Base-by-base conservation (phyloP, 2,797 vertebrate species). In the Smutsia gigantea region DNA sequence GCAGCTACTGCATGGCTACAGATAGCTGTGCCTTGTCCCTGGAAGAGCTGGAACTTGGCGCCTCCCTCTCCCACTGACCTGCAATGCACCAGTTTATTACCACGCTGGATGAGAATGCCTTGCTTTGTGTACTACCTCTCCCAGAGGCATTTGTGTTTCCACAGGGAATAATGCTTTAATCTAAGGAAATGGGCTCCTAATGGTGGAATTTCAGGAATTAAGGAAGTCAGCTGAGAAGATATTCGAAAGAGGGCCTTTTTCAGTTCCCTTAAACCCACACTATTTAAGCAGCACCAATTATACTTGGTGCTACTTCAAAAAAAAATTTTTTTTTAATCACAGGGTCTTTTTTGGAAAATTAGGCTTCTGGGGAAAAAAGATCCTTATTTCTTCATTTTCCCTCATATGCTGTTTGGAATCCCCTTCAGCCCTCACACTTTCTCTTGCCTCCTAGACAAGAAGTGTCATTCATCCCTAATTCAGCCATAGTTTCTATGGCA, bases 161-260 rank as follows among this genome's bases (percentile, higher is more conserved):
- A 39, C 13, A 59, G 84, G 82, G 29, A 92, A 39, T 77, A 34
- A 21, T 42, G 64, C 21, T 85, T 69, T 90, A 25, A 46, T 82
- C 84, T 90, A 61, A 85, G 85, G 66, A n/a, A 87, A 93, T 63
- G 63, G 74, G 39, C 59, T 74, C 59, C 64, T 75, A 49, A 71
- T 34, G 34, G 68, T 77, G 34, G 51, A 64, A 88, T 59, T 64
- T 87, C 51, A 74, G 92, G 77, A 90, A 86, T 88, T 66, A 86
- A 89, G 64, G 49, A 84, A 96, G 77, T 94, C 87, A 15, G 11
- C 18, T 89, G 85, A 94, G 27, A 92, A 75, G 61, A 4, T 77
- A 55, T 77, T 96, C 91, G 68, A 95, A 96, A 84, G 53, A 82
- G 31, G 68, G 46, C 18, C 31, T 95, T 94, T 95, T 69, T 27